Conservation (phyloP, 2,888 invertebrate species). For the Tinea pellionella region DNA sequence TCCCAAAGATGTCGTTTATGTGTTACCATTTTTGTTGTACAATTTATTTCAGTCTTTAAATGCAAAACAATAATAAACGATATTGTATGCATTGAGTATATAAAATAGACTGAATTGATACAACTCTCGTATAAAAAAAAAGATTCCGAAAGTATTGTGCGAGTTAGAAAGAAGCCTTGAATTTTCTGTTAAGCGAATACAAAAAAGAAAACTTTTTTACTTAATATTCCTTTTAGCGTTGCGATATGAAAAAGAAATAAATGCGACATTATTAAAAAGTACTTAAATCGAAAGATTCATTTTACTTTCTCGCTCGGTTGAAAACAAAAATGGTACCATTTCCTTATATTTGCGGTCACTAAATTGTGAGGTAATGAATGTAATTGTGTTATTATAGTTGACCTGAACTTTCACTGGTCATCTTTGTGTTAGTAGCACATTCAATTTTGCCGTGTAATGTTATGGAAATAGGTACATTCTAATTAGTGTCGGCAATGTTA, state of each 20-base stretch:
- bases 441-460: not conserved
- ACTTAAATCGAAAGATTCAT: not conserved
- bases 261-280: not conserved
- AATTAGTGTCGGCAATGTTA: not conserved
- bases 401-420: constrained; percentile 24
- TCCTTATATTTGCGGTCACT: constrained; percentile 8
- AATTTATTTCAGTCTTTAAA: not conserved
- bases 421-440: constrained; percentile 25
- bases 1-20: not conserved
- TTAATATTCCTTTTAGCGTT: not conserved
- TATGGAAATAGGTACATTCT: not conserved
- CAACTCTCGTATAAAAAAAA: not conserved
- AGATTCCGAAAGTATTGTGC: not conserved
- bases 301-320: constrained; percentile 8
- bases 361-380: constrained; percentile 9
- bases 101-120: not conserved
- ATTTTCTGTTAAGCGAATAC: not conserved
- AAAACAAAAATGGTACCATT: not conserved
- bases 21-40: not conserved
- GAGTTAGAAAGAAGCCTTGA: not conserved
- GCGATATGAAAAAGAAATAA: not conserved
- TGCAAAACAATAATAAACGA: not conserved
- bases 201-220: not conserved
- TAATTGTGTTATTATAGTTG: constrained; percentile 10
- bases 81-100: not conserved